These are phyloP conservation scores for Stigmatopora argus DNA, from an alignment of 2,113 vertebrate species.

Conservation along the genomic window DNA sequence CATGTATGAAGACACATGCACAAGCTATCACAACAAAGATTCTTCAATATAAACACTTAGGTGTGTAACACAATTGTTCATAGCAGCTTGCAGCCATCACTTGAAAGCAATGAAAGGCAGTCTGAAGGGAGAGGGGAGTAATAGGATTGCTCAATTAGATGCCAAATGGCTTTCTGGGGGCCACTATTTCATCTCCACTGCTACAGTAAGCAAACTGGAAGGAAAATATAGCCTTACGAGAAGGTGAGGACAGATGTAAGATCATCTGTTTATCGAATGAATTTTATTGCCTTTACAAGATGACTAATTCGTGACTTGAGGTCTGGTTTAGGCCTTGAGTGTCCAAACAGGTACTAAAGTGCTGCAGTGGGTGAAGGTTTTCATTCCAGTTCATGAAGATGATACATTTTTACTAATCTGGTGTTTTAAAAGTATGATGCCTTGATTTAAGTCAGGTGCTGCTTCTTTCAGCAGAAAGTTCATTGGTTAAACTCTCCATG, in stretches of 20 bases:
- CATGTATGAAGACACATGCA: slow-evolving; percentile 19
- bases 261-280: slow-evolving; percentile 60
- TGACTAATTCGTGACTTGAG: slow-evolving; percentile 43
- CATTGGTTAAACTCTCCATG: no score
- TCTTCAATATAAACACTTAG: slow-evolving; percentile 55
- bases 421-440: no score
- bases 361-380: no score
- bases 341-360: no score
- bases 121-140: slow-evolving; percentile 71
- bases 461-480: no score
- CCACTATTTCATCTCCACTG: slow-evolving; percentile 72
- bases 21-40: slow-evolving; percentile 53
- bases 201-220: slow-evolving; percentile 64
- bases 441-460: no score
- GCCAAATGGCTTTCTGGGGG: slow-evolving; percentile 75
- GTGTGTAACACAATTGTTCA: slow-evolving; percentile 57
- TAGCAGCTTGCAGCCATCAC: slow-evolving; percentile 52
- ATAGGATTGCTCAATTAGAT: slow-evolving; percentile 78
- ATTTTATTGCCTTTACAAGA: slow-evolving; percentile 68
- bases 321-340: slow-evolving; percentile 11
- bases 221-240: slow-evolving; percentile 53
- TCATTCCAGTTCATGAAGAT: no score
- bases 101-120: slow-evolving; percentile 64
- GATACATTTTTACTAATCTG: no score
- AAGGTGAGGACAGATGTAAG: slow-evolving; percentile 60